Conservation (phyloP, 2,888 invertebrate genomes). For the Arge pagana region DNA sequence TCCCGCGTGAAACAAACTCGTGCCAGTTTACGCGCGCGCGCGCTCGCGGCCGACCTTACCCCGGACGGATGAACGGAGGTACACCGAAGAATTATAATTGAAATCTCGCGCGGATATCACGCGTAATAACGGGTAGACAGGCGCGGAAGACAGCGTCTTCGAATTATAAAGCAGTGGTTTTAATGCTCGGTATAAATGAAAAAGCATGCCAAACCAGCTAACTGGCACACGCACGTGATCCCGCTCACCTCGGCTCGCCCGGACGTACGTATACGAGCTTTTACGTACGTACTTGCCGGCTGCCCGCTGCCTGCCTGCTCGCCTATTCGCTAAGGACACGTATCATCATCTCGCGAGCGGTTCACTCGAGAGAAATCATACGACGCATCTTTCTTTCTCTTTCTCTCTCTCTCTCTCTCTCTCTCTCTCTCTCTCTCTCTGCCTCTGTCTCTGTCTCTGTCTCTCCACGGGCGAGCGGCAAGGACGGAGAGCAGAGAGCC, state of each 20-base stretch:
- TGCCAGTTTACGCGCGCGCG: too few relatives aligned
- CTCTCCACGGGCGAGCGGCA: slow-evolving; percentile 35
- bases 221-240: slow-evolving; percentile 3
- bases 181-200: slow-evolving; percentile 10
- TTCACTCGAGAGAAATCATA: slow-evolving; percentile 52
- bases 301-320: too few relatives aligned
- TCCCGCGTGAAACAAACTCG: too few relatives aligned
- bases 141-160: slow-evolving; percentile 13
- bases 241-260: too few relatives aligned
- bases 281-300: slow-evolving; percentile 3
- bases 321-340: not conserved
- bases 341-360: slow-evolving; percentile 8
- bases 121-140: slow-evolving; percentile 14
- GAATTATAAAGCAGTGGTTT: slow-evolving; percentile 17
- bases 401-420: not conserved
- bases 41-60: too few relatives aligned
- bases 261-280: not conserved
- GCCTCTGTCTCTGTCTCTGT: not conserved
- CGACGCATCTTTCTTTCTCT: slow-evolving; percentile 17
- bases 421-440: too few relatives aligned
- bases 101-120: slow-evolving; percentile 17
- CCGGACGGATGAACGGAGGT: too few relatives aligned
- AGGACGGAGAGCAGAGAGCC: slow-evolving; percentile 47
- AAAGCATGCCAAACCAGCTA: slow-evolving; percentile 7
- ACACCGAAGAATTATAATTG: slow-evolving; percentile 18